Base-by-base conservation (phyloP, 2,888 invertebrate species). In the Hypomecis punctinalis region DNA sequence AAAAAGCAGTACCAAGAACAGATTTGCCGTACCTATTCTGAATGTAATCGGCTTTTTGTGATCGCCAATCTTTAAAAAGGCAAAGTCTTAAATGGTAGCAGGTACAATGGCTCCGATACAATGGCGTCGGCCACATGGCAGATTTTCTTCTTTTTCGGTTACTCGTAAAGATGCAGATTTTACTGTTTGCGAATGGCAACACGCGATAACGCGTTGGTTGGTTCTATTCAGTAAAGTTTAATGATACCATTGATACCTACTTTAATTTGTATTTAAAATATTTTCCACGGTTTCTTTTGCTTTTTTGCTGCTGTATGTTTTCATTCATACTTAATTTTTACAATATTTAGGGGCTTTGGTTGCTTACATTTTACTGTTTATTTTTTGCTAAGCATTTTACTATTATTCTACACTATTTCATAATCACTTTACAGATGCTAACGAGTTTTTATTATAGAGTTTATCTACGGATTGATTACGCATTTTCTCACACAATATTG, bases 71-170 rank as follows among this genome's bases (percentile, higher is more conserved):
- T 83, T 81, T 83, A 76, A 83, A 85, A 84, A 81, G 77, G 83
- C 80, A 79, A 87, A 85, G 82, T 75, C 79, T 83, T 86, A 82
- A 88, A 86, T 85, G 84, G 85, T 81, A 82, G 78, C 72, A 67
- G 83, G 78, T 76, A 91, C 91, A 91, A 91, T 91, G 84, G 60
- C 68, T 71, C 71, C 81, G 80, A 85, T 76, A 92, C 92, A 92
- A 92, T 92, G 79, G 89, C 76, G 67, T 61, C 76, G 80, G 83
- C 89, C 89, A 90, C 85, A 88, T 89, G 90, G 86, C 76, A 76
- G 76, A 82, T 69, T 76, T 81, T 81, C 78, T 84, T 86, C 79
- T 82, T 88, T 86, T 86, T 86, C 74, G 76, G 79, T 73, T 79
- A 83, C 80, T 83, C 81, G 75, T 78, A 84, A 84, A 83, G 82